A percentile compares a stretch with the other conserved stretches of the same genome.
Conservation (phyloP, 2,113 vertebrate species). For the Sclerurus mexicanus region DNA sequence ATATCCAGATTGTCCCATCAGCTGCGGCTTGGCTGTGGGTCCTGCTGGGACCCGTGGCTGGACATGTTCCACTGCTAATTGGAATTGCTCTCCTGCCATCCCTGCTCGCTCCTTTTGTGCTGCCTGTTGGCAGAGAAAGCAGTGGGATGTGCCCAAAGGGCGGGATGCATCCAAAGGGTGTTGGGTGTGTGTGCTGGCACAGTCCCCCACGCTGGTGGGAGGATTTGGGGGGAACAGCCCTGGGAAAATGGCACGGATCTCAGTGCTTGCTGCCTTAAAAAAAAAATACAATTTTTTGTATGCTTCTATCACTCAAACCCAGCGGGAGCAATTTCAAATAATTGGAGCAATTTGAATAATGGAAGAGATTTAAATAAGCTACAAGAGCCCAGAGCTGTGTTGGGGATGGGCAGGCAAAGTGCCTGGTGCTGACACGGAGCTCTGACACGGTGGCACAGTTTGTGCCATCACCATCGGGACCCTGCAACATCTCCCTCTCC, state of each 20-base stretch:
- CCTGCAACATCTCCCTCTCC: background rate
- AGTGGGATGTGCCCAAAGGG: accelerated
- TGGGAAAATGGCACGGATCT: background rate
- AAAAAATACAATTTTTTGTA: too few relatives aligned
- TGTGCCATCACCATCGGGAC: background rate
- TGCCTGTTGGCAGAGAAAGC: background rate
- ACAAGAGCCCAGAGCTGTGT: background rate
- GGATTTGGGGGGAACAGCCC: background rate
- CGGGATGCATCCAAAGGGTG: background rate
- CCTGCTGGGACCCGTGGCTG: background rate
- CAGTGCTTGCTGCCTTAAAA: background rate
- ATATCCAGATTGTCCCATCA: background rate
- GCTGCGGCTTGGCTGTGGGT: background rate
- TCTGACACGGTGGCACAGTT: background rate
- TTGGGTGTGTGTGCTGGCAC: background rate
- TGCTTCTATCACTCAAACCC: background rate
- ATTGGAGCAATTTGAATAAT: background rate
- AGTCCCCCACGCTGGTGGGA: background rate
- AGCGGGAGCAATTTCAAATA: background rate
- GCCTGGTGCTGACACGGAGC: accelerated
- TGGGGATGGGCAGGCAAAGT: background rate
- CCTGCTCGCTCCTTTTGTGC: background rate
- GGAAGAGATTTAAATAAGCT: background rate
- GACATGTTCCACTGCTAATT: background rate
- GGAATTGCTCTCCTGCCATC: background rate